Evolutionary conservation across 2,888 invertebrate genomes (phyloP), one percentile per base, ranked within the genome.

Genomic region (Protophormia terraenovae): DNA sequence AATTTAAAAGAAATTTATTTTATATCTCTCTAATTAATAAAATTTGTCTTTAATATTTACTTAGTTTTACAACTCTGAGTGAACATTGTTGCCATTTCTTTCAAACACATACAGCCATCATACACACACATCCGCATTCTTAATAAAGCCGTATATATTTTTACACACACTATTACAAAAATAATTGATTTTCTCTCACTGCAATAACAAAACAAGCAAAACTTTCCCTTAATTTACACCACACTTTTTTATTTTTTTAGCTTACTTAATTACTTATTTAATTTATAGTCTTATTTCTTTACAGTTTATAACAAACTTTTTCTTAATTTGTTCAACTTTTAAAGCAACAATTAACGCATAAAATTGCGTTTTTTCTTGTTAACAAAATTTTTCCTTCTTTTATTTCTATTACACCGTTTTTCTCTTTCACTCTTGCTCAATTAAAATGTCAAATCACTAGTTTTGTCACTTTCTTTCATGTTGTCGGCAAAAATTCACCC

Each of bases 171-270:
- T 38, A 41, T 72, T 4, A 19, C 27, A 66, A 41, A 82, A 75
- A 75, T 72, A 82, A 85, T 85, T 82, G 85, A 85, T 85, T 85
- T 85, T 84, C 84, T 81, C 85, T 85, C 78, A 82, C 78, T 82
- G 84, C 75, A 81, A 58, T 64, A 83, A 53, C 67, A 83, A 71
- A 71, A 77, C 47, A 66, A 60, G 38, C 45, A 69, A 66, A 85
- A 75, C 82, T 85, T 85, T 82, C 85, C 82, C 85, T 45, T 75
- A 78, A 69, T 78, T 82, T 66, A 41, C 27, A 32, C 53, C 22
- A 45, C 41, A 66, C 27, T 64, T 45, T 19, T 4, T 22, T 27
- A 12, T 55, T 38, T 45, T 10, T 24, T 24, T 35, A 66, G 47
- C 45, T 35, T 7, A 47, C 4, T 5, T 5, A 32, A 47, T 19